Conservation (phyloP, 2,888 invertebrate genomes). For the Blastobasis lacticolella region DNA sequence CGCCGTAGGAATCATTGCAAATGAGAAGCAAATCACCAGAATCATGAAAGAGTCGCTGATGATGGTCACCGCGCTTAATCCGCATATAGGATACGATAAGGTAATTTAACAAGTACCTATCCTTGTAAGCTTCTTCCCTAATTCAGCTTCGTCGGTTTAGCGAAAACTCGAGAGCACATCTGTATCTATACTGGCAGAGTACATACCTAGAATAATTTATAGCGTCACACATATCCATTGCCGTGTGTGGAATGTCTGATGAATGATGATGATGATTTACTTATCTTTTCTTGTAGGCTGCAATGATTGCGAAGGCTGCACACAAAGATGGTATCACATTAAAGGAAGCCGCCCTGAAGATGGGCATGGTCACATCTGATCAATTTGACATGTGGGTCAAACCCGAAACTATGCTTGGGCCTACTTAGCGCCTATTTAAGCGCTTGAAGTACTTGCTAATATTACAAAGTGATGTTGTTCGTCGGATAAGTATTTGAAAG, state of each 20-base stretch:
- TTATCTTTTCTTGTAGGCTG: slow-evolving; percentile 74
- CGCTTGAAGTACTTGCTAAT: too few species aligned
- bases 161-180: too few species aligned
- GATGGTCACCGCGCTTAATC: slow-evolving; percentile 98
- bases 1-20: slow-evolving; percentile 86
- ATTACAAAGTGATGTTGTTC: too few species aligned
- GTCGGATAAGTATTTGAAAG: too few species aligned
- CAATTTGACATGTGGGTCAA: slow-evolving; percentile 94
- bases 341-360: slow-evolving; percentile 90
- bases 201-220: too few species aligned
- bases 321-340: slow-evolving; percentile 92
- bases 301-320: slow-evolving; percentile 95
- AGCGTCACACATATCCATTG: too few species aligned
- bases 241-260: too few species aligned
- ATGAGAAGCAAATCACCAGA: slow-evolving; percentile 83
- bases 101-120: slow-evolving; percentile 40
- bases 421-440: slow-evolving; percentile 38
- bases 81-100: slow-evolving; percentile 98
- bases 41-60: slow-evolving; percentile 95
- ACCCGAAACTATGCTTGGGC: slow-evolving; percentile 93
- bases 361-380: slow-evolving; percentile 84
- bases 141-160: too few species aligned
- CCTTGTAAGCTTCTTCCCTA: neutral
- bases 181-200: too few species aligned
- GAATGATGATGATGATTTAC: too few species aligned